phyloP scores from a whole-genome alignment of 2,888 invertebrate species.

The Cheilosia vulpina region DNA sequence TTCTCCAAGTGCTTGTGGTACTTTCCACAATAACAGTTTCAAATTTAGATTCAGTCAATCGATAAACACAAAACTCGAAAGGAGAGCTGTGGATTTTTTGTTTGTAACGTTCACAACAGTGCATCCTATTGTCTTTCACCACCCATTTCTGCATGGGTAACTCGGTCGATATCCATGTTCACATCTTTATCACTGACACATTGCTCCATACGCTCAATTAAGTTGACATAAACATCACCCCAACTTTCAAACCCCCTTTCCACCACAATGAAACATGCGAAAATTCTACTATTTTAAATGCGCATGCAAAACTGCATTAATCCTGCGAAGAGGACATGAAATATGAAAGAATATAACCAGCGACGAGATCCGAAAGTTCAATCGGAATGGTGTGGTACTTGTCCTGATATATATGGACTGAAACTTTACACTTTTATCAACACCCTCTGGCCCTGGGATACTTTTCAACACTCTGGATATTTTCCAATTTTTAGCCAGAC shows the following conservation, averaged over 20 bases:
- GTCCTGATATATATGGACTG: background rate
- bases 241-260: background rate
- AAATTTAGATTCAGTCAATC: too few relatives aligned
- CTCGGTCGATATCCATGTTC: background rate
- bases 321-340: conserved; percentile 43
- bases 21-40: too few relatives aligned
- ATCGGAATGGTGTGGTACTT: background rate
- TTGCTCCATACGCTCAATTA: background rate
- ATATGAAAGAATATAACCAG: background rate
- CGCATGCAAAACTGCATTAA: conserved; percentile 44
- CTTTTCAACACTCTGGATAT: conserved; percentile 19
- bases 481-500: conserved; percentile 19
- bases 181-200: conserved; percentile 2
- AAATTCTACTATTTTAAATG: background rate
- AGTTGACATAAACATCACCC: background rate
- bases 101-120: too few relatives aligned
- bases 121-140: too few relatives aligned
- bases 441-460: background rate
- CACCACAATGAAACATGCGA: background rate
- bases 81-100: too few relatives aligned
- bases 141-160: too few relatives aligned
- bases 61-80: too few relatives aligned
- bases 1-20: too few relatives aligned
- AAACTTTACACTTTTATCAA: background rate
- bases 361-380: background rate